phyloP scores from a whole-genome alignment of 2,888 invertebrate genomes.

The Hartigia nigra region DNA sequence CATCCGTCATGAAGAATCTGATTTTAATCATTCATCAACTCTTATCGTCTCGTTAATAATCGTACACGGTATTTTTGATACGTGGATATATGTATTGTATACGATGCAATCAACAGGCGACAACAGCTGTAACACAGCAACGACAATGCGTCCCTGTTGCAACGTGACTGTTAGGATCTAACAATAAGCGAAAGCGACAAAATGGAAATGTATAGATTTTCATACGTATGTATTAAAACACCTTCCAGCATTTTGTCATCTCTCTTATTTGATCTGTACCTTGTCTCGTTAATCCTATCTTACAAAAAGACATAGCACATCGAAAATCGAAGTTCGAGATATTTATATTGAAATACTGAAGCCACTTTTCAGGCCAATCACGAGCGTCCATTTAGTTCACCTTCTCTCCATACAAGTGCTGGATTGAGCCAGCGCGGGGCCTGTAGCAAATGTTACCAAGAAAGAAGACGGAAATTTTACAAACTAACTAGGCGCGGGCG shows the following conservation, averaged over 20 bases:
- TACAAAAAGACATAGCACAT: too few species aligned
- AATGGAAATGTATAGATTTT: background rate
- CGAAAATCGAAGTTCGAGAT: too few species aligned
- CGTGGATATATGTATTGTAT: background rate
- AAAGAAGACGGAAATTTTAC: too few species aligned
- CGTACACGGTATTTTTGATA: background rate
- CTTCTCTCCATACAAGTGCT: too few species aligned
- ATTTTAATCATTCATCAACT: background rate
- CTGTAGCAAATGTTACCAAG: too few species aligned
- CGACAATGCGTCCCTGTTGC: background rate
- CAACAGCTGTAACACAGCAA: background rate
- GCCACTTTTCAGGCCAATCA: too few species aligned
- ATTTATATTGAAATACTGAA: too few species aligned
- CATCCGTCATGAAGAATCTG: background rate
- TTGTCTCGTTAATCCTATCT: background rate
- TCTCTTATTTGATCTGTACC: background rate
- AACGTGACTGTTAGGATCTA: background rate
- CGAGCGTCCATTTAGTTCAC: too few species aligned
- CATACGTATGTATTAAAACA: background rate
- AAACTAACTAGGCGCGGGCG: too few species aligned
- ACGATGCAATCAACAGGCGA: background rate
- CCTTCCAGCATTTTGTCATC: background rate
- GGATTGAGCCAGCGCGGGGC: too few species aligned
- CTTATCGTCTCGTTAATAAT: background rate
- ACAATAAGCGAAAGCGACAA: background rate